Conservation (phyloP, 2,113 vertebrate species). For the Sitta europaea region DNA sequence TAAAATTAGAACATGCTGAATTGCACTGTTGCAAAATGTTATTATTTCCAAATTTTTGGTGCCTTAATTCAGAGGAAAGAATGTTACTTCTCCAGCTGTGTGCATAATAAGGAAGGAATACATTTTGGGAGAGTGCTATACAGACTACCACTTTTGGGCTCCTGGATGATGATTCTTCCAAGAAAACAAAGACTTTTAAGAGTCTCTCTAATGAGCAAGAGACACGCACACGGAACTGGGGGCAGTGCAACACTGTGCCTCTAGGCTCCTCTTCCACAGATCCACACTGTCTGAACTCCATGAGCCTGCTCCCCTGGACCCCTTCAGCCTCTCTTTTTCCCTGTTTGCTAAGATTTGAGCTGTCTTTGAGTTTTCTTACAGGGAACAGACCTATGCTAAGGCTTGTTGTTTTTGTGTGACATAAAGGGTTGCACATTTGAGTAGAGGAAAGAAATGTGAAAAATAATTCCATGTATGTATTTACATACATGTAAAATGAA, state of each 20-base stretch:
- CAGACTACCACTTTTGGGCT: not conserved
- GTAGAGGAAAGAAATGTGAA: not conserved
- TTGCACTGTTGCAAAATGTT: not conserved
- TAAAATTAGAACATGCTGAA: not conserved
- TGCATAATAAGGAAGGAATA: not conserved
- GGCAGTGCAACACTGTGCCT: not conserved
- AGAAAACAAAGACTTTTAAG: not conserved
- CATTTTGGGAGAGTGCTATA: not conserved
- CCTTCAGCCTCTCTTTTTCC: not conserved
- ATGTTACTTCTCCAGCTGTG: not conserved
- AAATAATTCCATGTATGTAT: not conserved
- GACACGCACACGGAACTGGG: fast-evolving
- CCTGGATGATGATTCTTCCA: not conserved
- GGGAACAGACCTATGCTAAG: not conserved
- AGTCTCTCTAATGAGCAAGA: not conserved
- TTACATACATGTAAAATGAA: not conserved
- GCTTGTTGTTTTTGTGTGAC: not conserved
- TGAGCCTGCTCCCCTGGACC: not conserved
- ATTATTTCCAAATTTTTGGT: not conserved
- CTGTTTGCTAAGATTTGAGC: not conserved
- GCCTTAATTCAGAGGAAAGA: not conserved
- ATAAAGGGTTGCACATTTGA: not conserved
- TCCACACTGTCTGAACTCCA: not conserved
- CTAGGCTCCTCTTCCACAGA: not conserved
- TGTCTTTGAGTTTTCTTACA: not conserved